Evolutionary conservation across 2,888 invertebrate species (phyloP), one percentile per base, ranked within the genome.

Genomic region (Chirona hameri): DNA sequence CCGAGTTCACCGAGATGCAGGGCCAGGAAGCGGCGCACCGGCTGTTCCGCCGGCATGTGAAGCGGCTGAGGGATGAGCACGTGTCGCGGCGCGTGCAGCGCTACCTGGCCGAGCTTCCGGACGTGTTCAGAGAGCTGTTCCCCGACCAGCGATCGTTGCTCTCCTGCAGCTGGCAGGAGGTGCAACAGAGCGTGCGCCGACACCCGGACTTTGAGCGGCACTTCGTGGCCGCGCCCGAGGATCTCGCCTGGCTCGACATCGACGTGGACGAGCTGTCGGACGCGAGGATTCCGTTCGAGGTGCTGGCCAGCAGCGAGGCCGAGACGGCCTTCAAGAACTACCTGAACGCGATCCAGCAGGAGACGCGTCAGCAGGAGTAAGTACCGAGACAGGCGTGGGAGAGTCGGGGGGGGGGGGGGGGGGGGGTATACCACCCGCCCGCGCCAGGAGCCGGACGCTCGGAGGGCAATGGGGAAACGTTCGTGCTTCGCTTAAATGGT

Each of bases 121-220:
- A 93, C 86, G 92, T 94, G 83, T 89, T 95, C 83, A 92, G 93
- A 86, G 93, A 93, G 88, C 91, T 95, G 87, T 91, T 95, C 87
- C 94, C 95, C 9, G 94, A 94, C 87, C 91, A 46, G 60, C 79
- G 82, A 48, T 57, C 39, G 52, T 65, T 65, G 65, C 87, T 87
- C 87, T 88, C 55, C 88, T 95, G 95, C 87, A 95, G 96, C 87
- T 98, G 98, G 98, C 91, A 93, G 82, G 92, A 93, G 86, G 94
- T 97, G 83, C 93, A 95, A 85, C 93, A 94, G 84, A 94, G 94
- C 88, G 91, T 99, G 85, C 93, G 94, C 85, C 91, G 93, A 82
- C 98, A 98, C 89, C 94, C 95, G n/a, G 95, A 97, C 88, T 98
- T 97, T 90, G 93, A 94, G 83, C 93, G 94, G 87, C 96, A 95